phyloP scores from a whole-genome alignment of 2,888 invertebrate genomes.

The Crepidodera aurea region DNA sequence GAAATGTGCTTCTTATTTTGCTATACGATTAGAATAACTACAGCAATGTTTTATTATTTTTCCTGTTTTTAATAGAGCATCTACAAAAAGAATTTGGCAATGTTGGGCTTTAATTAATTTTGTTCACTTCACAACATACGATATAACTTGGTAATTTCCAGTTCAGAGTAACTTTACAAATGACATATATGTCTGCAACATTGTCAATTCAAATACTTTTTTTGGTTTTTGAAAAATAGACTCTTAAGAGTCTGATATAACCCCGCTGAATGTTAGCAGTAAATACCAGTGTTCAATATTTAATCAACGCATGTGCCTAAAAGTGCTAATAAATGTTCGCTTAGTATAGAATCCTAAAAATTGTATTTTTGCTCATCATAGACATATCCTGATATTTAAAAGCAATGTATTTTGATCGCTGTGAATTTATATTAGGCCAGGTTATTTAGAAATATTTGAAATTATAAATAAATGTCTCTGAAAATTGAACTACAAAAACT shows the following conservation, averaged over 20 bases:
- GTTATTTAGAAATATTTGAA: background rate
- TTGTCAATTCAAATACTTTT: too few relatives aligned
- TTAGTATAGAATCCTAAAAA: slow-evolving; percentile 9
- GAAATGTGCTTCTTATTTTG: too few relatives aligned
- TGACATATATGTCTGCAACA: too few relatives aligned
- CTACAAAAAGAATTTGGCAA: too few relatives aligned
- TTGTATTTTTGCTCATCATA: slow-evolving; percentile 25
- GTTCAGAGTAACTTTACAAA: too few relatives aligned
- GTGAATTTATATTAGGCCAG: background rate
- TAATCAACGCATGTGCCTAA: slow-evolving; percentile 48
- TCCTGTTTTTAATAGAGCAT: too few relatives aligned
- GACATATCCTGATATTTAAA: slow-evolving; percentile 14
- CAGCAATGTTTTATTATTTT: too few relatives aligned
- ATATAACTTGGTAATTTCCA: too few relatives aligned
- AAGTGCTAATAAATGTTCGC: slow-evolving; percentile 18
- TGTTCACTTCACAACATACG: too few relatives aligned
- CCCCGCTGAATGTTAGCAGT: slow-evolving; percentile 18
- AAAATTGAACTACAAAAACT: background rate
- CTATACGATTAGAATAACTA: too few relatives aligned
- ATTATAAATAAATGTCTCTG: background rate
- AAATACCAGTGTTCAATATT: slow-evolving; percentile 35
- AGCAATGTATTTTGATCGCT: slow-evolving; percentile 17
- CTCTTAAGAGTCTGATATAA: background rate
- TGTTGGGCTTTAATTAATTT: too few relatives aligned
- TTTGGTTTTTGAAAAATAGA: background rate